phyloP scores from a whole-genome alignment of 1,140 invertebrate genomes.

The Carposina sasakii region DNA sequence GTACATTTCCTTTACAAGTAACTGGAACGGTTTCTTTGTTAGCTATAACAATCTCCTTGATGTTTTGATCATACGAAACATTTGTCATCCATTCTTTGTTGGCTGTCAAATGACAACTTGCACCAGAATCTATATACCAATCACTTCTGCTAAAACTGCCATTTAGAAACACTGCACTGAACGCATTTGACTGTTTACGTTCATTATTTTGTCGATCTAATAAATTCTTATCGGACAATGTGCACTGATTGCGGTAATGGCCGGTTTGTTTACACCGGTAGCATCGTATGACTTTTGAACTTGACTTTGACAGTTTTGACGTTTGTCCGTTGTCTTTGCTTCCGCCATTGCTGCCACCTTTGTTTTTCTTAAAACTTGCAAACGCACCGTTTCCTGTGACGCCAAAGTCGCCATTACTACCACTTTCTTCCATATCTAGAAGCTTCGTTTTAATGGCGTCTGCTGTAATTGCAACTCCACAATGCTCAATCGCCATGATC shows the following conservation, averaged over 20 bases:
- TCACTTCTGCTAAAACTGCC: constrained; percentile 25
- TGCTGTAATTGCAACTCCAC: too few relatives aligned
- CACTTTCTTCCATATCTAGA: too few relatives aligned
- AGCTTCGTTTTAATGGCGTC: too few relatives aligned
- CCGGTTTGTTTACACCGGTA: constrained; percentile 29
- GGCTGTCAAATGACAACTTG: constrained; percentile 25
- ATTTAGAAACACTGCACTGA: constrained; percentile 26
- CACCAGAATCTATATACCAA: constrained; percentile 29
- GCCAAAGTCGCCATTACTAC: too few relatives aligned
- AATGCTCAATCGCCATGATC: too few relatives aligned
- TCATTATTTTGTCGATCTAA: constrained; percentile 15
- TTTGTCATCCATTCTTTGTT: constrained; percentile 23
- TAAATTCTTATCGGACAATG: neutral
- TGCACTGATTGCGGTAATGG: constrained; percentile 26
- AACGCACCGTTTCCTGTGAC: too few relatives aligned
- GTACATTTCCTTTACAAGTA: constrained; percentile 24
- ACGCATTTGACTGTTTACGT: constrained; percentile 16
- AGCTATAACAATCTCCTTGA: constrained; percentile 33
- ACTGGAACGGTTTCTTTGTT: constrained; percentile 30
- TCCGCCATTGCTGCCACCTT: too few relatives aligned
- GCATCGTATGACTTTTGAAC: constrained; percentile 23
- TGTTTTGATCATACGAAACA: constrained; percentile 4
- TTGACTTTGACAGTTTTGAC: constrained; percentile 23
- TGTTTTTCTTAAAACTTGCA: too few relatives aligned
- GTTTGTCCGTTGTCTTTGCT: too few relatives aligned